Percentiles rank a stretch among this genome's conserved stretches.
These are phyloP conservation scores for Trichosurus vulpecula DNA, from an alignment of 2,797 vertebrate species.

Conservation along the genomic window DNA sequence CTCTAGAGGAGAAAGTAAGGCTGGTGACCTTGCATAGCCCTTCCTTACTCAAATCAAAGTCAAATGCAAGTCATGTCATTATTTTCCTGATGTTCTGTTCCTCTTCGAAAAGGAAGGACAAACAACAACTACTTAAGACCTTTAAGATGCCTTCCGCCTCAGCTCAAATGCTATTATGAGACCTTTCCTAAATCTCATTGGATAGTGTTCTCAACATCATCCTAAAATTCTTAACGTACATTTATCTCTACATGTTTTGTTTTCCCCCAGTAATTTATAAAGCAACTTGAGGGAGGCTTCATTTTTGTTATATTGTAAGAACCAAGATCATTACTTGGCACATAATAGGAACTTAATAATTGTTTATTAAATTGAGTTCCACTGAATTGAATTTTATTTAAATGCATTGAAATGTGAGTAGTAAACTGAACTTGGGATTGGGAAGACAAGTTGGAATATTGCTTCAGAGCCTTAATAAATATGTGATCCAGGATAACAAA, in stretches of 20 bases:
- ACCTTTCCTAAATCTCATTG: neutral
- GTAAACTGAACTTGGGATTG: neutral
- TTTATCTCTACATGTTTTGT: neutral
- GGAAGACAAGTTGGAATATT: neutral
- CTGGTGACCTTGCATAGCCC: too few species aligned
- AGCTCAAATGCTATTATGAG: neutral
- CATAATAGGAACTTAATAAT: neutral
- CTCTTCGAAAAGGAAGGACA: too few species aligned
- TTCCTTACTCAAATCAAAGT: too few species aligned
- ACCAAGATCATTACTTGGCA: neutral
- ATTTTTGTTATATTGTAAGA: neutral
- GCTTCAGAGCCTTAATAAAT: neutral
- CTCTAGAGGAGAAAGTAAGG: too few species aligned
- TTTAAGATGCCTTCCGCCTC: neutral
- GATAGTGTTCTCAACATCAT: neutral
- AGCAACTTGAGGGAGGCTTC: neutral
- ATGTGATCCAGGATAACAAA: neutral
- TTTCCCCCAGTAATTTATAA: neutral
- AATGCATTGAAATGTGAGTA: neutral
- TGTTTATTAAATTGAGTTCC: neutral
- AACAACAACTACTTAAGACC: neutral
- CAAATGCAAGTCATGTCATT: too few species aligned
- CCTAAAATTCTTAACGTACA: neutral
- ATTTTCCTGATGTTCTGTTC: too few species aligned
- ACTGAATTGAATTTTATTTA: neutral